phyloP scores from a whole-genome alignment of 2,888 invertebrate genomes.

The Chloroclysta siterata region DNA sequence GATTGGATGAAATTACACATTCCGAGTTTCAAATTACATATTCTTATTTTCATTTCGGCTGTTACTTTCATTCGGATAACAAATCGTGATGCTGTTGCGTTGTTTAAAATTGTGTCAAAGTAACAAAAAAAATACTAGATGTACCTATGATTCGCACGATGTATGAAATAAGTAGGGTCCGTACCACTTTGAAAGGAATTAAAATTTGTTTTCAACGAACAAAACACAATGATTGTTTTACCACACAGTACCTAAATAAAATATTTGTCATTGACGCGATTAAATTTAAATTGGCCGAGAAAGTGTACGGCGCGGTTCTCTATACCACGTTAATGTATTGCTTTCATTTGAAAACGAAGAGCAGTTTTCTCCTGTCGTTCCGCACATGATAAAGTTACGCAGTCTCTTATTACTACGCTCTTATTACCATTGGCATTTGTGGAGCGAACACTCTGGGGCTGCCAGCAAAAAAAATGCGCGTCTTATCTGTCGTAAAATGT shows the following conservation, averaged over 20 bases:
- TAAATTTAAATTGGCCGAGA: slow-evolving; percentile 64
- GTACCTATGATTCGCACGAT: too few species aligned
- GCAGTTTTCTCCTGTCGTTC: slow-evolving; percentile 70
- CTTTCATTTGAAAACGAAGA: slow-evolving; percentile 75
- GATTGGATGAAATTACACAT: slow-evolving; percentile 73
- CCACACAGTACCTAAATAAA: slow-evolving; percentile 22
- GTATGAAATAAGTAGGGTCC: too few species aligned
- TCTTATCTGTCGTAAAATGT: neutral
- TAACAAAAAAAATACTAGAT: too few species aligned
- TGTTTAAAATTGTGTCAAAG: neutral
- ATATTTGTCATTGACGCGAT: slow-evolving; percentile 54
- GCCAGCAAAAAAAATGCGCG: neutral
- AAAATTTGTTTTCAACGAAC: slow-evolving; percentile 8
- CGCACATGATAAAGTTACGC: slow-evolving; percentile 75
- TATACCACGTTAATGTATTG: slow-evolving; percentile 63
- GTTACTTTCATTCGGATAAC: slow-evolving; percentile 44
- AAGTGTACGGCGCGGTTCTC: slow-evolving; percentile 63
- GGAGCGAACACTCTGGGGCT: slow-evolving; percentile 46
- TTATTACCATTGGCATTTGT: slow-evolving; percentile 61
- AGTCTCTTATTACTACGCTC: slow-evolving; percentile 67
- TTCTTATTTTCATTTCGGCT: slow-evolving; percentile 62
- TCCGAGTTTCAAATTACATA: slow-evolving; percentile 63
- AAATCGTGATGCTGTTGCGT: slow-evolving; percentile 14
- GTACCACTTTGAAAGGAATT: neutral
- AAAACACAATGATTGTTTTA: slow-evolving; percentile 2